Evolutionary conservation across 2,888 invertebrate genomes (phyloP), one percentile per base, ranked within the genome.

Genomic region (Onchidella celtica): DNA sequence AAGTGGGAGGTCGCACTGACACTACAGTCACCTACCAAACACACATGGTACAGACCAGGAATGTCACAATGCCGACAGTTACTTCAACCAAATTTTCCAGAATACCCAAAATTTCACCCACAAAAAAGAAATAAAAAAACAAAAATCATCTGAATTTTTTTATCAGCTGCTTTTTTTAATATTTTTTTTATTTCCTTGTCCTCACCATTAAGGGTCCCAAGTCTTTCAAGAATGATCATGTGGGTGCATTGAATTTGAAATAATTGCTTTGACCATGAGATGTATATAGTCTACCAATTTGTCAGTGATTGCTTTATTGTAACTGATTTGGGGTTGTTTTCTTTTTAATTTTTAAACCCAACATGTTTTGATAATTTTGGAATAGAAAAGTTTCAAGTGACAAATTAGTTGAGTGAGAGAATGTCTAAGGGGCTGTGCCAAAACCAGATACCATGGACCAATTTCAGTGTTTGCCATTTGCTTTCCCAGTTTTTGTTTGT

Each of bases 1-100:
- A 84, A 55, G 81, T 89, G 11, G 91, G 90, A 27, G 92, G 92
- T 21, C 88, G 92, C 72, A 90, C 89, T 24, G 88, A 89, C 83
- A 92, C 91, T 3, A 92, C 91, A 61, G 87, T 91, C 79, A 92
- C 92, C 11, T 92, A 92, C 84, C 92, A 91, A 80, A 92, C 92
- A 14, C 91, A 91, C 68, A 87, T 89, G 59, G 86, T 89, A 27
- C 89, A 90, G 85, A 89, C 89, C 32, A 83, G 89, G 55, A 89
- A 88, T 36, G 86, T 89, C 21, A 85, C 85, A 9, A 24, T 82
- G 0, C 89, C 89, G 0, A 87, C 89, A 38, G 85, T 83, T 29
- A 83, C 89, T 29, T 85, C 88, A 29, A 87, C 88, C 47, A 87
- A 86, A 83, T 86, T 87, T 75, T 90, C 91, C n/a, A 89, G 89